A percentile compares a stretch with the other conserved stretches of the same genome.
phyloP scores from a whole-genome alignment of 2,113 vertebrate species.

The Castor canadensis region DNA sequence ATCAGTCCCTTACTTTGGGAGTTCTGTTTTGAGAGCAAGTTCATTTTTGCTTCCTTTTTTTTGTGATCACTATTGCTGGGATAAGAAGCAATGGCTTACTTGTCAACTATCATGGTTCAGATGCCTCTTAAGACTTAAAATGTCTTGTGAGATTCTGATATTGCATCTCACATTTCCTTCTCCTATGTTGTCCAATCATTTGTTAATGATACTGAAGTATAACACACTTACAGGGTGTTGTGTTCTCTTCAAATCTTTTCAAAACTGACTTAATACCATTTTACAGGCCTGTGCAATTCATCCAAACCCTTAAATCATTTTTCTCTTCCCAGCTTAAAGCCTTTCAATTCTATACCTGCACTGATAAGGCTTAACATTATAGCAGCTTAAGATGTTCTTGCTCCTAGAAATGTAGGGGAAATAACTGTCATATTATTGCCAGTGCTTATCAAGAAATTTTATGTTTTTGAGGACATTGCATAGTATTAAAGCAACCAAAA shows the following conservation, averaged over 20 bases:
- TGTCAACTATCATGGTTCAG: not conserved
- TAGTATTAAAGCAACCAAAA: conserved; percentile 44
- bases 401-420: conserved; percentile 51
- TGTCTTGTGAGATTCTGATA: conserved; percentile 67
- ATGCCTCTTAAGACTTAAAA: conserved; percentile 69
- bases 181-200: conserved; percentile 77
- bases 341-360: conserved; percentile 73
- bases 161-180: conserved; percentile 75
- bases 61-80: not conserved
- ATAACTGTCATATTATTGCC: conserved; percentile 30
- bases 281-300: conserved; percentile 73
- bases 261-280: conserved; percentile 78
- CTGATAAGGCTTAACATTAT: conserved; percentile 62
- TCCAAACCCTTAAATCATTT: conserved; percentile 75
- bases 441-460: conserved; percentile 40
- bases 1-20: not conserved
- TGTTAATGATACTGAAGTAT: conserved; percentile 74
- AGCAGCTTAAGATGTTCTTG: conserved; percentile 52
- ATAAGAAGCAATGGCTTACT: conserved; percentile 40
- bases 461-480: conserved; percentile 1
- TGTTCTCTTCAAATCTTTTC: conserved; percentile 76
- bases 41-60: not conserved
- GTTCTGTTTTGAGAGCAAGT: not conserved
- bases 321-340: conserved; percentile 73
- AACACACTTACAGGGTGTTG: conserved; percentile 75